Base-by-base conservation (phyloP, 1,140 invertebrate genomes). In the Laupala kohalensis region DNA sequence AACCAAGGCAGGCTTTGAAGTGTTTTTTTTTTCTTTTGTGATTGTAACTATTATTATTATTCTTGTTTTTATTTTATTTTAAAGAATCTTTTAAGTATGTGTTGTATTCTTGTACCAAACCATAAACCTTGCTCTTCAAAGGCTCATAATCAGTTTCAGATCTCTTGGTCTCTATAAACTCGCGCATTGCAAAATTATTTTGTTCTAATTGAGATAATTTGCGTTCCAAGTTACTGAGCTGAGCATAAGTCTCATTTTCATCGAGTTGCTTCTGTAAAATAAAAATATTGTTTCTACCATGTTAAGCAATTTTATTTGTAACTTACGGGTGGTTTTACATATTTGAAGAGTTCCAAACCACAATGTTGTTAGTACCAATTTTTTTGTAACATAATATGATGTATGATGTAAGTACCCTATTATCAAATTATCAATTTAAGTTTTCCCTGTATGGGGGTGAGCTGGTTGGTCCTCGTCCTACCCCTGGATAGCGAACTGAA, bases 171-270 rank as follows among this genome's bases (percentile, higher is more conserved):
- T 85, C 83, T 69, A 89, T 85, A 75, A 87, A 88, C 76, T 88
- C 86, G 75, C 83, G 82, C 74, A 89, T 80, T 25, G 83, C 80
- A 74, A 84, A 86, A 78, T 90, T 90, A 73, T 85, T 86, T 74
- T 86, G 85, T 78, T 90, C 88, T 64, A 88, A 79, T 63, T 86
- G 83, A 24, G 84, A 83, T 78, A 88, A 83, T 79, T 89, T 86
- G 71, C 86, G 84, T 78, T 90, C 89, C 76, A 90, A 77, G 73
- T 83, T 85, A 63, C 82, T 84, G 23, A 90, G 79, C 79, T 89
- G 85, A 28, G 83, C 80, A 75, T 86, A 86, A 73, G 88, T 89
- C 78, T 90, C 89, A 78, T 90, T 89, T 24, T 88, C 87, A 74
- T 87, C 83, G 13, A 91, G 79, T 75, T 84, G 83, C 73, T 81